Conservation (phyloP, 2,797 vertebrate species). For the Tragopan temminckii region DNA sequence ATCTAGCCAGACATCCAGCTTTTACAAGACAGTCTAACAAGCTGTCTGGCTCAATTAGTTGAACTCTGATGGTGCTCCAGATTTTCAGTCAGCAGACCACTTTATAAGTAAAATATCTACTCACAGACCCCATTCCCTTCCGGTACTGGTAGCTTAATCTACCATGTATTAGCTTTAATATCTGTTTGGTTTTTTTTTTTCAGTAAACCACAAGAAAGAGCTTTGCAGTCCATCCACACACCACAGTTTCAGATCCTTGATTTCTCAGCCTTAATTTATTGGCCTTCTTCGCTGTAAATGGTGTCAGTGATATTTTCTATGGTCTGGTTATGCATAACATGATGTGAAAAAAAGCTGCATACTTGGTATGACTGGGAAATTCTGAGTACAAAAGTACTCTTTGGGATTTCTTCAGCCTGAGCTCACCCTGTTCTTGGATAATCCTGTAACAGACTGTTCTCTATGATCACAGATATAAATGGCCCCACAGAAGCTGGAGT, state of each 20-base stretch:
- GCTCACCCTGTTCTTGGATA: slow-evolving; percentile 22
- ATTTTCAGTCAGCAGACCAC: slow-evolving; percentile 60
- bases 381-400: background rate
- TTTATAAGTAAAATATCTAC: slow-evolving; percentile 54
- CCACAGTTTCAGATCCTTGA: background rate
- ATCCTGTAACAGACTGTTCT: background rate
- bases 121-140: slow-evolving; percentile 20
- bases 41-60: slow-evolving; percentile 69
- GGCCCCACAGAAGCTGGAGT: background rate
- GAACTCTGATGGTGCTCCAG: slow-evolving; percentile 64
- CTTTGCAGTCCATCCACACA: background rate
- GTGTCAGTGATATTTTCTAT: slow-evolving; percentile 9
- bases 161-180: background rate
- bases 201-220: slow-evolving; percentile 46
- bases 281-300: background rate
- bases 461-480: background rate
- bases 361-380: background rate
- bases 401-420: slow-evolving; percentile 37
- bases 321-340: background rate
- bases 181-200: background rate
- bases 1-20: slow-evolving; percentile 72
- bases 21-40: slow-evolving; percentile 69
- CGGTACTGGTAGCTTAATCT: slow-evolving; percentile 8
- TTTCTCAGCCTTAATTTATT: slow-evolving; percentile 4
- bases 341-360: background rate